These are phyloP conservation scores for Drosophila falleni DNA, from an alignment of 2,888 invertebrate genomes.

Conservation along the genomic window DNA sequence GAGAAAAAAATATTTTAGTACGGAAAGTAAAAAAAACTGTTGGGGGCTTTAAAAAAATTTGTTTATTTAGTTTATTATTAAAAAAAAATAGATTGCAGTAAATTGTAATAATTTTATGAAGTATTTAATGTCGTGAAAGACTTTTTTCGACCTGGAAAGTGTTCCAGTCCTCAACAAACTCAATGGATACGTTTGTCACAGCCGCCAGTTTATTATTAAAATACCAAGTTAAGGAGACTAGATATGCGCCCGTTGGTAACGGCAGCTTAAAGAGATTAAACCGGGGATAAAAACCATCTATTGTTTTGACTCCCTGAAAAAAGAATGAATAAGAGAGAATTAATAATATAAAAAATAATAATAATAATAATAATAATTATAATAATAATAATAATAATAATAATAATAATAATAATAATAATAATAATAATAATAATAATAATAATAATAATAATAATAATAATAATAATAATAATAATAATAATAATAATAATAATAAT, in stretches of 20 bases:
- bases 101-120: background rate
- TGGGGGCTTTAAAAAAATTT: too few relatives aligned
- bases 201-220: slow-evolving; percentile 4
- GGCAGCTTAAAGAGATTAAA: background rate
- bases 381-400: too few relatives aligned
- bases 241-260: background rate
- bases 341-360: background rate
- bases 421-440: too few relatives aligned
- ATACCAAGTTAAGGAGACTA: background rate
- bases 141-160: background rate
- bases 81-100: background rate
- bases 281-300: background rate
- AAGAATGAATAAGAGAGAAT: too few relatives aligned
- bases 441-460: too few relatives aligned
- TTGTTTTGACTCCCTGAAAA: background rate
- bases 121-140: background rate
- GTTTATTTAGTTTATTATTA: too few relatives aligned
- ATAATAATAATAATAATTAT: background rate
- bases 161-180: background rate
- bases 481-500: too few relatives aligned
- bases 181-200: background rate
- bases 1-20: too few relatives aligned
- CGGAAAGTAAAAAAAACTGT: too few relatives aligned
- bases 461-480: too few relatives aligned
- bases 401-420: too few relatives aligned